phyloP scores from a whole-genome alignment of 2,888 invertebrate species.

The Trypoxylon attenuatum region DNA sequence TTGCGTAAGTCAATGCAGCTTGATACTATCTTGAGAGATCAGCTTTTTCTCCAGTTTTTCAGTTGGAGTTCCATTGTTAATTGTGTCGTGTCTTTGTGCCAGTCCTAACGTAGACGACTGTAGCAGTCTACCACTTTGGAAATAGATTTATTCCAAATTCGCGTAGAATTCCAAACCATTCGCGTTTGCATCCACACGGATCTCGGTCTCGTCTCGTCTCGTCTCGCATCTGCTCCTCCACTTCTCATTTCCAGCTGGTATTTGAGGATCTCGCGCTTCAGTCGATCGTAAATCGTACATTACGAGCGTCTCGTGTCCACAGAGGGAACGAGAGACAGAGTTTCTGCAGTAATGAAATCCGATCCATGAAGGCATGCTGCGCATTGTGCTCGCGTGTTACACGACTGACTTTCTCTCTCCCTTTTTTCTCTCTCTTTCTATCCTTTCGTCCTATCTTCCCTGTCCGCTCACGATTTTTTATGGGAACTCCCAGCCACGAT shows the following conservation, averaged over 20 bases:
- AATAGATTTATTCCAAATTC: background rate
- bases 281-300: conserved; percentile 10
- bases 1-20: too few relatives aligned
- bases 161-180: background rate
- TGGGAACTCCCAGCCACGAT: conserved; percentile 3
- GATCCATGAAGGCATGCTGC: background rate
- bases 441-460: background rate
- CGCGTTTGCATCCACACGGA: too few relatives aligned
- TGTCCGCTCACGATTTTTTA: conserved; percentile 14
- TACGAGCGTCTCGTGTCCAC: background rate
- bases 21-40: too few relatives aligned
- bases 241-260: conserved; percentile 20
- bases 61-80: too few relatives aligned
- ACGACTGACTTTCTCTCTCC: background rate
- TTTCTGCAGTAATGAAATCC: conserved; percentile 2
- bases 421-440: background rate
- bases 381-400: background rate
- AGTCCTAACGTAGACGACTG: too few relatives aligned
- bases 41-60: too few relatives aligned
- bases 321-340: too few relatives aligned
- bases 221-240: too few relatives aligned
- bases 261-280: conserved; percentile 4
- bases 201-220: too few relatives aligned
- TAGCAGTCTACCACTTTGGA: background rate
- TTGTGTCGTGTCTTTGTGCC: too few relatives aligned